Conservation (phyloP, 2,113 vertebrate genomes). For the Pteruthius melanotis region DNA sequence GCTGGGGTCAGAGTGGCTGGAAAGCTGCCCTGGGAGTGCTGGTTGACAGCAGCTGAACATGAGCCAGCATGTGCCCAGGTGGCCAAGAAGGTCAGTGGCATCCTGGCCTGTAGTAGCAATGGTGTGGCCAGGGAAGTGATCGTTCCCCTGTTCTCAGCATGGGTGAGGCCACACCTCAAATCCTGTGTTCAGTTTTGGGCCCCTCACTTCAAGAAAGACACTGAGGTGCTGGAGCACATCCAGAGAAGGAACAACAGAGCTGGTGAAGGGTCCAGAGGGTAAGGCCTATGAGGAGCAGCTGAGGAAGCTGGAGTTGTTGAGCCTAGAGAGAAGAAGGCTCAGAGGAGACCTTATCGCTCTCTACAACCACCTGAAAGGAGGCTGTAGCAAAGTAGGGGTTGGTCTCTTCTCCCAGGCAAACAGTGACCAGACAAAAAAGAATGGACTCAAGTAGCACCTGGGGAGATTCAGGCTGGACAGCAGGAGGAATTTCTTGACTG, state of each 20-base stretch:
- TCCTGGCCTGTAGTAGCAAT: neutral
- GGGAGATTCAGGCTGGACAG: neutral
- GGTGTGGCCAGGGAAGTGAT: neutral
- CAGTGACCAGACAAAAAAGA: neutral
- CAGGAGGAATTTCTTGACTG: neutral
- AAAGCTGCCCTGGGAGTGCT: neutral
- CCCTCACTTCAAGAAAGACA: neutral
- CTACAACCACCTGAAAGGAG: neutral
- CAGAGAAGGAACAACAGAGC: accelerated
- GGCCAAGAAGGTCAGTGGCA: neutral
- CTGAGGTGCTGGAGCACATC: neutral
- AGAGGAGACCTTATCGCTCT: neutral
- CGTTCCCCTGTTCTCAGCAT: neutral
- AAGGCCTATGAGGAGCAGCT: neutral
- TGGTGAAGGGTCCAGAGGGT: neutral
- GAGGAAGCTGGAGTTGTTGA: neutral
- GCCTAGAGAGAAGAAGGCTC: neutral
- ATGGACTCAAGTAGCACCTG: neutral
- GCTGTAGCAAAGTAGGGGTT: neutral
- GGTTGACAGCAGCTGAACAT: neutral
- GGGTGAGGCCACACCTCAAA: neutral
- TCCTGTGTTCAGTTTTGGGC: neutral
- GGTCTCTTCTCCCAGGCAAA: neutral
- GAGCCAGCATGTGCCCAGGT: neutral
- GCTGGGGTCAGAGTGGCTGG: neutral